A percentile compares a stretch with the other conserved stretches of the same genome.
Evolutionary conservation across 2,113 vertebrate genomes (phyloP).

Genomic region (Sterna hirundo): DNA sequence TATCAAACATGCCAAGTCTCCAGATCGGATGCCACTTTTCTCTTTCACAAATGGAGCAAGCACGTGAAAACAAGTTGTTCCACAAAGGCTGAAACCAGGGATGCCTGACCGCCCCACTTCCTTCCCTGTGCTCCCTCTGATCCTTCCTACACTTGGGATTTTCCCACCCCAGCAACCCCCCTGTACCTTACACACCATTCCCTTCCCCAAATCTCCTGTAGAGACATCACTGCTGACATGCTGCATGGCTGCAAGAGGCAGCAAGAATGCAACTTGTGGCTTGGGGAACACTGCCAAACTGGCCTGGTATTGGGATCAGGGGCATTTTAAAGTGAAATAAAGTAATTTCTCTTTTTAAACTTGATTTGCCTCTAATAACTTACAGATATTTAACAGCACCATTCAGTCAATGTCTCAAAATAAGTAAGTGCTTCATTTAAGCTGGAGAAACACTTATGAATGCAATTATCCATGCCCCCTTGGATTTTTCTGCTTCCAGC

Average conservation of each 20-base stretch:
- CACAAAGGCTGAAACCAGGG: not conserved
- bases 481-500: not conserved
- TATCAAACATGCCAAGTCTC: not conserved
- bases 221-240: not conserved
- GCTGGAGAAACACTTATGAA: not conserved
- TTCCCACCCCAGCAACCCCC: not conserved
- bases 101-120: fast-evolving
- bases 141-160: not conserved
- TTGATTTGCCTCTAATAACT: not conserved
- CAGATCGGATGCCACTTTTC: not conserved
- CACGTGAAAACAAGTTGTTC: not conserved
- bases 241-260: not conserved
- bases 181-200: not conserved
- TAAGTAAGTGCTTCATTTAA: not conserved
- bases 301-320: not conserved
- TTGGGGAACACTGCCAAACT: not conserved
- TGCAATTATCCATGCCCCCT: not conserved
- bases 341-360: not conserved
- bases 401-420: not conserved
- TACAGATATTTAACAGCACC: not conserved
- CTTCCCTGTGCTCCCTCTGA: not conserved
- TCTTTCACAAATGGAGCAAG: not conserved
- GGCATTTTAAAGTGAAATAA: not conserved
- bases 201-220: not conserved
- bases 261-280: not conserved